phyloP scores from a whole-genome alignment of 2,888 invertebrate species.

The Bellardia bayeri region DNA sequence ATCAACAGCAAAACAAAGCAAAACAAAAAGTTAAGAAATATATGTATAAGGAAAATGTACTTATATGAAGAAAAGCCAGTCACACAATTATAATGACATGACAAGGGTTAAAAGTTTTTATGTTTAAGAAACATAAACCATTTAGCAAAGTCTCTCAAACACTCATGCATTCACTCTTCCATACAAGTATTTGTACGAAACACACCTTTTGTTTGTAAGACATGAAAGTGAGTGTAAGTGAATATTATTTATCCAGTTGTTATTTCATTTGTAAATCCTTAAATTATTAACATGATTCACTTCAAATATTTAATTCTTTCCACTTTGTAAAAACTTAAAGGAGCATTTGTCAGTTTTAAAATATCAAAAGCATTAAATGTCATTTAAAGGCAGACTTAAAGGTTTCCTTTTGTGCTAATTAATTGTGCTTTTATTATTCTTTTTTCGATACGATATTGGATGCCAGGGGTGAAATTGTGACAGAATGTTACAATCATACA shows the following conservation, averaged over 20 bases:
- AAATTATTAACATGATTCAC: neutral
- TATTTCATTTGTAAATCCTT: neutral
- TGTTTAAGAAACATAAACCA: conserved; percentile 27
- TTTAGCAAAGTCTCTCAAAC: conserved; percentile 8
- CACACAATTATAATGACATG: conserved; percentile 66
- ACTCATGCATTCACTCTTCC: neutral
- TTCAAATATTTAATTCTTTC: neutral
- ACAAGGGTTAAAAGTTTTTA: conserved; percentile 55
- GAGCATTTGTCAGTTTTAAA: neutral
- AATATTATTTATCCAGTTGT: neutral
- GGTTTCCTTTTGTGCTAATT: neutral
- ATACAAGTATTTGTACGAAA: neutral
- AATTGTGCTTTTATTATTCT: neutral
- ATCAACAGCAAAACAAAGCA: conserved; percentile 1
- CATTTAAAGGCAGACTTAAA: neutral
- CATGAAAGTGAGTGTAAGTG: neutral
- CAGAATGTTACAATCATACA: neutral
- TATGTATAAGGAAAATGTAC: neutral
- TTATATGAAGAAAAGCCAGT: conserved; percentile 49
- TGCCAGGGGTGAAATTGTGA: neutral
- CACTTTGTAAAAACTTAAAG: neutral
- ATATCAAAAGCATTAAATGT: conserved; percentile 35
- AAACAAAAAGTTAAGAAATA: conserved; percentile 42
- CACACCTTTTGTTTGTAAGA: neutral
- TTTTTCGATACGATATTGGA: neutral